Base-by-base conservation (phyloP, 2,797 vertebrate species). In the Poecilia picta region DNA sequence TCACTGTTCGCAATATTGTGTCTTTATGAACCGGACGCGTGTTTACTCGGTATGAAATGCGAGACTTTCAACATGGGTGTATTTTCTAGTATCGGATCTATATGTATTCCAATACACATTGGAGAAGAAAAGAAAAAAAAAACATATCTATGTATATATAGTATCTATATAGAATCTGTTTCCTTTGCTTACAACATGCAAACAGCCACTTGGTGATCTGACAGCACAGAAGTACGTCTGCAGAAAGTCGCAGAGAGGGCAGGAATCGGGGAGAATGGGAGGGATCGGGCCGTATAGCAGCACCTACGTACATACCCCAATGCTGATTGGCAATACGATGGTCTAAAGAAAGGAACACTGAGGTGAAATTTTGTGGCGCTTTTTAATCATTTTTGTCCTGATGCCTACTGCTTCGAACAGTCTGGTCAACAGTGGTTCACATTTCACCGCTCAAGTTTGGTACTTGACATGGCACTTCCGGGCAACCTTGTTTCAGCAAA, bases 141-240 rank as follows among this genome's bases (percentile, higher is more conserved):
- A 94, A 95, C 92, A 92, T 93, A 93, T 93, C 84, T 95, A 93
- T 94, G 88, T 93, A 94, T 95, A 95, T 95, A 95, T 95, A 93
- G 85, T 91, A 95, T 96, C 89, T 95, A 95, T 96, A 95, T 95
- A 94, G 85, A 94, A 95, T 95, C 90, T 93, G 94, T 95, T 94
- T 96, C 91, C 93, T 94, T 95, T 97, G 95, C 95, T 96, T 95
- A 96, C 95, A 92, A 97, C 98, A 99, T 99, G 98, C 98, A 99
- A 96, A 97, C 96, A 97, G 97, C 96, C 97, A 97, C 96, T 96
- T 96, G 95, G 96, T 97, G 97, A 97, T 97, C 96, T 95, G 95
- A 98, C 96, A 97, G 97, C 97, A 97, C 97, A 96, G 96, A 97
- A 95, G 96, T 97, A 95, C 93, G 94, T 92, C 93, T 94, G 94